Evolutionary conservation across 2,113 vertebrate genomes (phyloP), one percentile per base, ranked within the genome.

Genomic region (Carollia perspicillata): DNA sequence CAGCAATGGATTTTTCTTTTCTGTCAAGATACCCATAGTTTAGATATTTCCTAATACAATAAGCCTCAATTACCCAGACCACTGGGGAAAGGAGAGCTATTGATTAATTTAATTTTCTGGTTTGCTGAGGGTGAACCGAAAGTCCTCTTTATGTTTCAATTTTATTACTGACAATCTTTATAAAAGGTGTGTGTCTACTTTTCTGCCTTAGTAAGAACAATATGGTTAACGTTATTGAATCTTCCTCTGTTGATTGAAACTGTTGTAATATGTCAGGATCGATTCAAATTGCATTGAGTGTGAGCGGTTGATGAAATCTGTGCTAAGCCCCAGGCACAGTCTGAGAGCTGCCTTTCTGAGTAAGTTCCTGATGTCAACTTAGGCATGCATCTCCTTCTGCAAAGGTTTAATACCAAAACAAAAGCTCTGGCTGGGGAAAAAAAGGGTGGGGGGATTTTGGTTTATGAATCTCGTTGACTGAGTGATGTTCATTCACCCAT

Each of bases 111-210:
- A 47, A 96, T 97, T 95, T 97, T 90, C 77, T 92, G 78, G 60
- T 93, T 92, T 96, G 84, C 93, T 87, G 84, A 96, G 47, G 95
- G 71, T 90, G 90, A 95, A 84, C 33, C 28, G 18, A 95, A 92
- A 89, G 66, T 77, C 65, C 47, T 78, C 68, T 80, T 90, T 69
- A 37, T 88, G 84, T 63, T 58, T 94, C 88, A 97, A 83, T 85
- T 71, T 96, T 69, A 42, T 97, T 97, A 95, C 95, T 90, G 84
- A 86, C 77, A 95, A 93, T 86, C 92, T 93, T 97, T 94, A 96
- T 94, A 96, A 90, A 96, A 96, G 8, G 3, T 35, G 69, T 90
- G 72, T 68, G 88, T 94, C 88, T 94, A 83, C 63, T 95, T 96
- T 95, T 90, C 96, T 93, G 93, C 88, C 81, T 78, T 85, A 8